Conservation (phyloP, 2,888 invertebrate species). For the Caradrina clavipalpis region DNA sequence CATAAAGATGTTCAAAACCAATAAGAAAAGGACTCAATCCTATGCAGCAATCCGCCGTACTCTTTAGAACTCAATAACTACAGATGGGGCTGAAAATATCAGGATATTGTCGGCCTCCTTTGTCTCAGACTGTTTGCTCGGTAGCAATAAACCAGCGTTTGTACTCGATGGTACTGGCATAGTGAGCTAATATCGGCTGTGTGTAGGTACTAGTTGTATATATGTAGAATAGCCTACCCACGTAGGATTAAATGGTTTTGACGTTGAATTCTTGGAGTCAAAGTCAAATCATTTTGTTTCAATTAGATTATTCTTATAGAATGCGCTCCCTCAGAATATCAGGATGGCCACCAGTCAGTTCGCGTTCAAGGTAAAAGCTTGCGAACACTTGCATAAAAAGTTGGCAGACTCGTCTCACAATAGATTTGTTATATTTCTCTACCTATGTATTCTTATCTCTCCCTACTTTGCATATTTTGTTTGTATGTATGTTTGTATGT, state of each 20-base stretch:
- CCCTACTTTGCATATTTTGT: no score
- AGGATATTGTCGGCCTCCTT: constrained; percentile 45
- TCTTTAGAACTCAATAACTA: constrained; percentile 32
- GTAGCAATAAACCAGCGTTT: constrained; percentile 32
- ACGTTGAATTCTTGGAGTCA: no score
- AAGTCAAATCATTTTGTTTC: no score
- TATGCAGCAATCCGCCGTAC: background rate
- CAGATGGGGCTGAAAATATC: constrained; percentile 30
- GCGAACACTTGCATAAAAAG: no score
- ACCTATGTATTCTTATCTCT: no score
- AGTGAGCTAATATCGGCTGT: constrained; percentile 30
- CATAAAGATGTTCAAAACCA: background rate
- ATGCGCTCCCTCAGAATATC: no score
- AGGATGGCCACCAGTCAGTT: no score
- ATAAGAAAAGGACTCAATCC: background rate
- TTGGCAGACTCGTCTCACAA: no score
- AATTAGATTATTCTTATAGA: no score
- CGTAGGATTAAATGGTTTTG: constrained; percentile 8
- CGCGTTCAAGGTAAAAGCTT: no score
- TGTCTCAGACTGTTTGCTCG: constrained; percentile 33
- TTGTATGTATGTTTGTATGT: no score
- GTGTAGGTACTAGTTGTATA: background rate
- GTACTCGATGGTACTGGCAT: constrained; percentile 24
- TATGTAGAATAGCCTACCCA: background rate
- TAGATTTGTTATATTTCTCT: no score